These are phyloP conservation scores for Garra rufa DNA, from an alignment of 2,113 vertebrate species.

Conservation along the genomic window DNA sequence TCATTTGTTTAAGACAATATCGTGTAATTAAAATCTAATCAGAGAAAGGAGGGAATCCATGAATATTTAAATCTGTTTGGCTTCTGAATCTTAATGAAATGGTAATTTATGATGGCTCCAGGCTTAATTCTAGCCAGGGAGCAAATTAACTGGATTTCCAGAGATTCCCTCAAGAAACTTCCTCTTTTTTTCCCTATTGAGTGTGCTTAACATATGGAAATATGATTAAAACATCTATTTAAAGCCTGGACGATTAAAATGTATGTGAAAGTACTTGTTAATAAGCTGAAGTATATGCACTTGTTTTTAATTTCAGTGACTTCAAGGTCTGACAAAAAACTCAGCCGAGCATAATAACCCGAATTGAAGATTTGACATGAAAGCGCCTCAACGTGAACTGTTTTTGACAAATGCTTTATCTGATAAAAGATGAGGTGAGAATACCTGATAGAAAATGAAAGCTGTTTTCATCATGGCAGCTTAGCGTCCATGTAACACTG, in stretches of 20 bases:
- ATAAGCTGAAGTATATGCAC: neutral
- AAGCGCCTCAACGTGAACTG: neutral
- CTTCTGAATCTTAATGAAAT: constrained; percentile 70
- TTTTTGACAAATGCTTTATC: constrained; percentile 23
- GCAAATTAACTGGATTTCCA: constrained; percentile 68
- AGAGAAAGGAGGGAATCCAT: constrained; percentile 64
- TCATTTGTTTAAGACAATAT: constrained; percentile 71
- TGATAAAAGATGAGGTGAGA: constrained; percentile 4
- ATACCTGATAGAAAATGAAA: neutral
- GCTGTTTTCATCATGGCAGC: neutral
- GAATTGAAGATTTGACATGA: neutral
- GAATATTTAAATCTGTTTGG: constrained; percentile 72
- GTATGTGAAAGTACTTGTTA: constrained; percentile 41
- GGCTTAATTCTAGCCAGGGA: constrained; percentile 69
- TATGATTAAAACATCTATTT: constrained; percentile 61
- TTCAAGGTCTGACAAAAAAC: neutral
- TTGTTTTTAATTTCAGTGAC: constrained; percentile 30
- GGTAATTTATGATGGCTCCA: constrained; percentile 68
- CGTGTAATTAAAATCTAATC: constrained; percentile 73
- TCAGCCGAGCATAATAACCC: neutral
- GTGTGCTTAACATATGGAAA: constrained; percentile 63
- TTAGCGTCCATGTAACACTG: neutral
- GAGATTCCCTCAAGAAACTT: constrained; percentile 64
- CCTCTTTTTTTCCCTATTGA: constrained; percentile 44
- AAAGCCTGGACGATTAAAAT: constrained; percentile 44